Percentiles rank a stretch among this genome's conserved stretches.
These are phyloP conservation scores for Chionis minor DNA, from an alignment of 2,113 vertebrate genomes.

Conservation along the genomic window DNA sequence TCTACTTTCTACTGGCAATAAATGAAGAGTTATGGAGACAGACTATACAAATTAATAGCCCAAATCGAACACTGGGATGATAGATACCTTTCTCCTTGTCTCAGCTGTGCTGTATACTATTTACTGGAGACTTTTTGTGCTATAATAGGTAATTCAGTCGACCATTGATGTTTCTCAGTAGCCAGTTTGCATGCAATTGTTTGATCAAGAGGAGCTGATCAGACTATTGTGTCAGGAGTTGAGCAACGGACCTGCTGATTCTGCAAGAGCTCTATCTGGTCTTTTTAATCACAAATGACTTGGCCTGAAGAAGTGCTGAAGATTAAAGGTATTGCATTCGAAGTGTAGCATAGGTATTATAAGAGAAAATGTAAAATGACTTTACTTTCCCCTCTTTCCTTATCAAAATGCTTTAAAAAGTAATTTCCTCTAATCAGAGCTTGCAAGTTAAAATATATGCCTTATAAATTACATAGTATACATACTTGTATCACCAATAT, in stretches of 20 bases:
- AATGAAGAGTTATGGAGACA: neutral
- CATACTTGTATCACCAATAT: neutral
- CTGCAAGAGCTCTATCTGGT: neutral
- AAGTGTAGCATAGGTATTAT: neutral
- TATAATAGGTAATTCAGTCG: neutral
- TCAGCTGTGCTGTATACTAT: neutral
- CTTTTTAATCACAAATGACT: neutral
- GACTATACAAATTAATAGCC: neutral
- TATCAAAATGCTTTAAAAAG: neutral
- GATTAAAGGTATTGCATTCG: neutral
- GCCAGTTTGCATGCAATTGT: neutral
- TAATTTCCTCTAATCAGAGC: neutral
- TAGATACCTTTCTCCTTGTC: neutral
- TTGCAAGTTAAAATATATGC: neutral
- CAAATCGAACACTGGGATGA: neutral
- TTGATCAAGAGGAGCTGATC: neutral
- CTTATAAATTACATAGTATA: neutral
- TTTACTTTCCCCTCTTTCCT: neutral
- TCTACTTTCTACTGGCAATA: neutral
- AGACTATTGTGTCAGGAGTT: neutral
- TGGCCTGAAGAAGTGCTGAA: neutral
- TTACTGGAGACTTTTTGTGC: neutral
- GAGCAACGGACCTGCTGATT: neutral
- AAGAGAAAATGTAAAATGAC: neutral
- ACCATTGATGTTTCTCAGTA: neutral